Evolutionary conservation across 2,888 invertebrate genomes (phyloP).

Genomic region (Eupithecia centaureata): DNA sequence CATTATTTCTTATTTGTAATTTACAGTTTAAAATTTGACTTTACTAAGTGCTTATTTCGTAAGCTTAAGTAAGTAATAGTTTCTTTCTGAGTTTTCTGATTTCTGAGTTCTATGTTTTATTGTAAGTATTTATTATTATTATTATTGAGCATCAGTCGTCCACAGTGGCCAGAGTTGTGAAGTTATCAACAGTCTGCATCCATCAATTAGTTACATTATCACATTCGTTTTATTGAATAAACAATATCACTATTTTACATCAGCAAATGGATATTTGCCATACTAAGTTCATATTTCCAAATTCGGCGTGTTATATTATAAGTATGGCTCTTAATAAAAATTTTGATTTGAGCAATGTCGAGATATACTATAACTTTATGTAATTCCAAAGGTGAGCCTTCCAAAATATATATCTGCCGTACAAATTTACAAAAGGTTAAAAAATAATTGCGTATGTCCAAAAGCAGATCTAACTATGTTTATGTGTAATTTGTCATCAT

Average conservation of each 20-base stretch:
- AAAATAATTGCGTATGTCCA: conserved; percentile 76
- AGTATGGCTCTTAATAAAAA: conserved; percentile 77
- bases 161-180: conserved; percentile 64
- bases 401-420: conserved; percentile 78
- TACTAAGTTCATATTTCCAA: conserved; percentile 69
- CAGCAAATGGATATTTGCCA: conserved; percentile 72
- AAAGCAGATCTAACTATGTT: conserved; percentile 80
- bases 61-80: too few relatives aligned
- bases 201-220: conserved; percentile 72
- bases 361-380: conserved; percentile 69
- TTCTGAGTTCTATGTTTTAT: too few relatives aligned
- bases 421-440: conserved; percentile 71
- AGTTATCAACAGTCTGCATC: conserved; percentile 63
- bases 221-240: conserved; percentile 75
- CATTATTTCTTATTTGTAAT: too few relatives aligned
- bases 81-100: too few relatives aligned
- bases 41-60: too few relatives aligned
- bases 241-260: conserved; percentile 69
- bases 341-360: conserved; percentile 80
- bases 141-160: conserved; percentile 24
- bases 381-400: conserved; percentile 81
- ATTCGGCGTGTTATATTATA: conserved; percentile 71
- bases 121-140: too few relatives aligned
- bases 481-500: conserved; percentile 72
- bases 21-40: too few relatives aligned